These are phyloP conservation scores for Tenthredo mesomela DNA, from an alignment of 2,888 invertebrate genomes.

Conservation along the genomic window DNA sequence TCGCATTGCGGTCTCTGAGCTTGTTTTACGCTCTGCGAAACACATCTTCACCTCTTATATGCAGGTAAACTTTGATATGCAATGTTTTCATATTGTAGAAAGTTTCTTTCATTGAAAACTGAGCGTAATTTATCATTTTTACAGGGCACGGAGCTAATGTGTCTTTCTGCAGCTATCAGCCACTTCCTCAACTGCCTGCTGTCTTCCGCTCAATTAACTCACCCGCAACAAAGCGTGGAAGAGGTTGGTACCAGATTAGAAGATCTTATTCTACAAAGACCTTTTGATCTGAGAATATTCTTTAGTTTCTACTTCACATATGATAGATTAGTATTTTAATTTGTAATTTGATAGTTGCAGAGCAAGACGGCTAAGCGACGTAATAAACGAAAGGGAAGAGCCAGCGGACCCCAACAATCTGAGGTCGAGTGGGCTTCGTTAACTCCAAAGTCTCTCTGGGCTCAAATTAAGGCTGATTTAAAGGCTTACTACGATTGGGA, in stretches of 20 bases:
- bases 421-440: slow-evolving; percentile 91
- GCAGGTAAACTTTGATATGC: slow-evolving; percentile 81
- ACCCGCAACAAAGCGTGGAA: slow-evolving; percentile 84
- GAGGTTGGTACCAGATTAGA: slow-evolving; percentile 79
- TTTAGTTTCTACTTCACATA: background rate
- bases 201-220: slow-evolving; percentile 86
- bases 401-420: slow-evolving; percentile 77
- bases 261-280: slow-evolving; percentile 46
- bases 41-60: slow-evolving; percentile 95
- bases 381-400: slow-evolving; percentile 83
- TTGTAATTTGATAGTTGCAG: slow-evolving; percentile 76
- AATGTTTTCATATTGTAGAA: background rate
- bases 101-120: slow-evolving; percentile 16
- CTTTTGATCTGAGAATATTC: background rate
- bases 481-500: slow-evolving; percentile 94
- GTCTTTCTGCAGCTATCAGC: slow-evolving; percentile 92
- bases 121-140: slow-evolving; percentile 53
- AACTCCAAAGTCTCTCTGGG: slow-evolving; percentile 93
- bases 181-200: slow-evolving; percentile 98
- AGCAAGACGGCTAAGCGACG: slow-evolving; percentile 82
- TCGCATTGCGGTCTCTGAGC: slow-evolving; percentile 94
- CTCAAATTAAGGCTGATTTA: slow-evolving; percentile 91
- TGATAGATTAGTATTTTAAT: slow-evolving; percentile 36
- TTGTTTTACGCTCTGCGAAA: slow-evolving; percentile 94
- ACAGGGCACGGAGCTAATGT: slow-evolving; percentile 93